phyloP scores from a whole-genome alignment of 2,797 vertebrate species.

The Acomys russatus region DNA sequence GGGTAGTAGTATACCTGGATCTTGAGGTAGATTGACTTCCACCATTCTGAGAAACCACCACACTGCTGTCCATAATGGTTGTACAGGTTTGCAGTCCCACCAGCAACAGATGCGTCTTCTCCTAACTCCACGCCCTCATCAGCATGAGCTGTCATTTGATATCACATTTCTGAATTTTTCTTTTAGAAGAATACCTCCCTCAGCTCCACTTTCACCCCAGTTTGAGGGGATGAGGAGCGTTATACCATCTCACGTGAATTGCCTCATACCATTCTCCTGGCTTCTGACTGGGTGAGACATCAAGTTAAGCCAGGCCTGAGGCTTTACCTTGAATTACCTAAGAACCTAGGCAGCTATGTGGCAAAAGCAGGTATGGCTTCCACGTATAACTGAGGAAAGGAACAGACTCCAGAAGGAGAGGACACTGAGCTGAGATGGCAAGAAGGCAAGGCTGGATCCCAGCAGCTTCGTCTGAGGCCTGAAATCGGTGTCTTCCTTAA shows the following conservation, averaged over 20 bases:
- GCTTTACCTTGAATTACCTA: background rate
- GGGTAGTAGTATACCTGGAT: background rate
- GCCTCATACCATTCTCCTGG: background rate
- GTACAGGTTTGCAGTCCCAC: too few relatives aligned
- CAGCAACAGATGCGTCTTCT: too few relatives aligned
- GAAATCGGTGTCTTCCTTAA: background rate
- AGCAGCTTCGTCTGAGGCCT: background rate
- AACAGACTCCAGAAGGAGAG: background rate
- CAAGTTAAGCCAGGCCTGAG: background rate
- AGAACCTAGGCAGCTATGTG: background rate
- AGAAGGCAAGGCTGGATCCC: background rate
- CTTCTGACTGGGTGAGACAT: background rate
- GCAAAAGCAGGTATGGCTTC: background rate
- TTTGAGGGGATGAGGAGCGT: background rate
- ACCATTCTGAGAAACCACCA: background rate
- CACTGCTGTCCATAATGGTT: too few relatives aligned
- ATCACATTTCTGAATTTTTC: background rate
- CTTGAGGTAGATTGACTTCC: background rate
- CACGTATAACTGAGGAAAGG: background rate
- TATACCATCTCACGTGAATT: background rate
- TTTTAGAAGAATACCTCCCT: background rate
- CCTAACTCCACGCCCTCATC: background rate
- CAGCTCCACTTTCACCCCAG: background rate
- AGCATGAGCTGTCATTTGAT: background rate
- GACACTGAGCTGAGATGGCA: background rate